phyloP scores from a whole-genome alignment of 2,113 vertebrate species.

The human (Homo sapiens) region GRCh38 chr1:78823001-78823500 shows the following conservation, averaged over 20 bases:
- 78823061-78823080: neutral
- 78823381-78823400: neutral
- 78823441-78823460: neutral
- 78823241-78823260: neutral
- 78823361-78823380: neutral
- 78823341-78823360: neutral
- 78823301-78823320: neutral
- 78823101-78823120: neutral
- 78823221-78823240: neutral
- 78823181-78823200: neutral
- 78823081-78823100: neutral
- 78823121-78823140: neutral
- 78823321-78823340: neutral
- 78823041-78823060: neutral
- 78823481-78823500: neutral
- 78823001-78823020: neutral
- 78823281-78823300: neutral
- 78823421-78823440: neutral
- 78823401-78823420: neutral
- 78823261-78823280: neutral
- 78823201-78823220: neutral
- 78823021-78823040: constrained; percentile 18
- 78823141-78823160: neutral
- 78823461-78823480: neutral
- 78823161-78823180: neutral